Base-by-base conservation (phyloP, 2,888 invertebrate species). In the Euphydryas editha region DNA sequence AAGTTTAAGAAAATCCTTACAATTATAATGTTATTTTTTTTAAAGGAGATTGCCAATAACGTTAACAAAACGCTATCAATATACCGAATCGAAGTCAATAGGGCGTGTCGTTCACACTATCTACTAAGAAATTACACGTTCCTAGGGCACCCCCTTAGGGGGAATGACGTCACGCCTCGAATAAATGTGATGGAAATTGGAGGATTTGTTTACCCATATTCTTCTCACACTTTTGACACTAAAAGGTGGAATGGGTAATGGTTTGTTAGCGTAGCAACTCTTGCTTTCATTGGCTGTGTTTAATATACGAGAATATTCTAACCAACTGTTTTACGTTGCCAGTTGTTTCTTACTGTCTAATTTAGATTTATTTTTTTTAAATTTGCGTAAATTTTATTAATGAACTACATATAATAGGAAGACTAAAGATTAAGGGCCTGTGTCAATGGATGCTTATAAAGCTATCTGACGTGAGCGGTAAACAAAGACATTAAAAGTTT, bases 191-290 rank as follows among this genome's bases (percentile, higher is more conserved):
- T 93, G 93, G 93, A 93, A 93, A 93, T 92, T 89, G 91, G 88
- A 91, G 92, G 93, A 93, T 93, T 93, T 93, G 93, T 93, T 93
- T 93, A 93, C 93, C 87, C 90, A 92, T 92, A 91, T 93, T 90
- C 89, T 84, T 90, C 90, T 92, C 86, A 88, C 88, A 90, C 87
- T 90, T 91, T 88, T 91, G 91, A 93, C 93, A 91, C 90, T 93
- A 93, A 93, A 93, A 93, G 92, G 92, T 87, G 79, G 69, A 66
- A 67, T 65, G 75, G 71, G 75, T 69, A 70, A 72, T 64, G 68
- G 65, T 72, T 69, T 75, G 72, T 73, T 72, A 67, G 69, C 79
- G 79, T 76, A 74, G 77, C 70, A 74, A 76, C 78, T 81, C 81
- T 82, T 85, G 83, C 85, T 82, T 83, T 79, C 65, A 74, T 79